Percentiles rank a stretch among this genome's conserved stretches.
phyloP scores from a whole-genome alignment of 2,888 invertebrate species.

The Opisthograptis luteolata region DNA sequence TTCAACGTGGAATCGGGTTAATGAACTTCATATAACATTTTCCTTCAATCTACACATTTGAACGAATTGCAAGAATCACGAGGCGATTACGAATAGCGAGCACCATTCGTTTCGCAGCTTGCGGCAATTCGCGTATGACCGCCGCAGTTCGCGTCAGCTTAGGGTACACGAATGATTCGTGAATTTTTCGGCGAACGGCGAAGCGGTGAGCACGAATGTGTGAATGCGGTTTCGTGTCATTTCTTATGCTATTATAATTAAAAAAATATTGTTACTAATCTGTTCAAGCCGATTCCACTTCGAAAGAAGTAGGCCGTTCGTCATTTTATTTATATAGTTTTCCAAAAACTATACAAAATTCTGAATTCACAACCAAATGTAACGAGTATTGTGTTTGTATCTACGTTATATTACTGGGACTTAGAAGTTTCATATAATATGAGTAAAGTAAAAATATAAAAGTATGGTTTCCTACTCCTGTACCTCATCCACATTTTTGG shows the following conservation, averaged over 20 bases:
- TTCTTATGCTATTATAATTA: too few relatives aligned
- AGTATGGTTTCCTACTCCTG: conserved; percentile 3
- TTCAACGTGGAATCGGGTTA: conserved; percentile 2
- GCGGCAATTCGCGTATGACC: too few relatives aligned
- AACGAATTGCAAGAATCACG: too few relatives aligned
- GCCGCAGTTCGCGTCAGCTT: too few relatives aligned
- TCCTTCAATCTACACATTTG: too few relatives aligned
- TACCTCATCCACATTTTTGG: neutral
- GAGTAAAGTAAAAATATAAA: conserved; percentile 17
- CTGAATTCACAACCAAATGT: conserved; percentile 42
- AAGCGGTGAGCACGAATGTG: too few relatives aligned
- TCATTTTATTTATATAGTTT: conserved; percentile 11
- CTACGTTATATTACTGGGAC: conserved; percentile 15
- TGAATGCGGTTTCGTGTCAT: too few relatives aligned
- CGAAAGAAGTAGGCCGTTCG: neutral
- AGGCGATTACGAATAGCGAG: too few relatives aligned
- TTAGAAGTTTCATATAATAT: conserved; percentile 13
- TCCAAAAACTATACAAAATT: conserved; percentile 28
- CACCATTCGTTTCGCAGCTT: too few relatives aligned
- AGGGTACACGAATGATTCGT: too few relatives aligned
- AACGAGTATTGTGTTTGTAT: conserved; percentile 37
- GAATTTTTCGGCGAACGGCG: too few relatives aligned
- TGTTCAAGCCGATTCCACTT: conserved; percentile 6
- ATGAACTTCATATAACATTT: too few relatives aligned
- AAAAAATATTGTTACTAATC: neutral